Evolutionary conservation across 2,797 vertebrate species (phyloP), one percentile per base, ranked within the genome.

Genomic region (Malacoraja senta): DNA sequence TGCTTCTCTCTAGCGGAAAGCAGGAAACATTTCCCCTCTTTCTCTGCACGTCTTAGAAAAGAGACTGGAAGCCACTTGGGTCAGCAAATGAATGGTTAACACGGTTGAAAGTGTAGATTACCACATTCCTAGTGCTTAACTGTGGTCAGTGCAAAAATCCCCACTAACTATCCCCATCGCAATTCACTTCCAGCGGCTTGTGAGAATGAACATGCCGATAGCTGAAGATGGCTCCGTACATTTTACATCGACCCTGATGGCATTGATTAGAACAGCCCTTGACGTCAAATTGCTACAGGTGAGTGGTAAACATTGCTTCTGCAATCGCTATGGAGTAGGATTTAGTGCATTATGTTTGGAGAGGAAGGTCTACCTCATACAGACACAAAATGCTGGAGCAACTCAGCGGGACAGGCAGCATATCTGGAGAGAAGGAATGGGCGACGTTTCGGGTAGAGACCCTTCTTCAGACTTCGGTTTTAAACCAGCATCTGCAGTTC

Each of bases 161-260:
- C 35, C 72, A 58, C 38, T 92, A 76, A 92, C 38, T 1, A 32
- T 21, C 38, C 44, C 8, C 38, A 8, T 91, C 44, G 26, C 88
- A 21, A 44, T 95, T 94, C 94, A 94, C 90, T 93, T 95, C 1
- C 86, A 99, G 98, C 98, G 98, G 93, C 96, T 99, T 93, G 97
- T 99, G 94, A 96, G 98, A 95, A 99, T 99, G 98, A 99, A 99
- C 96, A 99, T 99, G 98, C 98, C 98, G 1, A 99, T 99, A 84
- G 98, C 98, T 0, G 96, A 96, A 0, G 98, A 99, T 95, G 96
- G 98, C 94, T 98, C 97, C 0, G 98, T 99, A 61, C 98, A 98
- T 96, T 99, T 99, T 95, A 99, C 98, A 0, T 99, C 98, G 93
- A 99, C 98, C 0, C 95, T 99, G 95, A 98, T 99, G 98, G 98